A percentile compares a stretch with the other conserved stretches of the same genome.
phyloP scores from a whole-genome alignment of 2,113 vertebrate genomes.

The Taurulus bubalis region DNA sequence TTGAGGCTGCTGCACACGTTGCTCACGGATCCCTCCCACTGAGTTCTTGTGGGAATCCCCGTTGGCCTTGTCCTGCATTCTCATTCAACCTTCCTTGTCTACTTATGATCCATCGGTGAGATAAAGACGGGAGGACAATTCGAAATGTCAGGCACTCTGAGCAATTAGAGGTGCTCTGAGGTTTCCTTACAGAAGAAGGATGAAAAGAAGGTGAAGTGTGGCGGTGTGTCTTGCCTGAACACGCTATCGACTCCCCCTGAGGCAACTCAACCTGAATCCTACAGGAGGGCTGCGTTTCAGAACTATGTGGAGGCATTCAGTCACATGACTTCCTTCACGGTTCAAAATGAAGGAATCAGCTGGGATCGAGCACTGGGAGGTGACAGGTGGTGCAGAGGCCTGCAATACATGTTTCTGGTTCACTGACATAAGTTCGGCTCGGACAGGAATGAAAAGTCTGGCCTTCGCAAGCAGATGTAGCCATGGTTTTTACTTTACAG shows the following conservation, averaged over 20 bases:
- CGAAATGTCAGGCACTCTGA: background rate
- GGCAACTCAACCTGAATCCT: background rate
- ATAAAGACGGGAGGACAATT: background rate
- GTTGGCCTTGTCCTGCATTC: constrained; percentile 44
- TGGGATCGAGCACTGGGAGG: background rate
- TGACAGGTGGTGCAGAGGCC: background rate
- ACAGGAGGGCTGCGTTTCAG: constrained; percentile 15
- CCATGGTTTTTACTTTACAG: background rate
- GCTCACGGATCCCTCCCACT: constrained; percentile 9
- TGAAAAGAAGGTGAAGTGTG: constrained; percentile 31
- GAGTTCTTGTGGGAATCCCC: constrained; percentile 5
- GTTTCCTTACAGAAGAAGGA: constrained; percentile 7
- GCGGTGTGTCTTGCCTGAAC: constrained; percentile 52
- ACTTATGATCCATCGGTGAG: constrained; percentile 7
- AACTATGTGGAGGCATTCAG: background rate
- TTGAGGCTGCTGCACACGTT: constrained; percentile 20
- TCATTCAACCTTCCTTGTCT: constrained; percentile 24
- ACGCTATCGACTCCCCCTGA: constrained; percentile 44
- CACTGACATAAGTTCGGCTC: background rate
- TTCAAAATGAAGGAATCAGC: background rate
- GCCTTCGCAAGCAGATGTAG: background rate
- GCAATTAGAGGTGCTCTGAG: background rate
- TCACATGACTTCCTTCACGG: background rate
- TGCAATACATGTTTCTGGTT: constrained; percentile 8
- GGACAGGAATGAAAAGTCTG: background rate